Base-by-base conservation (phyloP, 2,113 vertebrate species). In the Lethenteron camtschaticum region DNA sequence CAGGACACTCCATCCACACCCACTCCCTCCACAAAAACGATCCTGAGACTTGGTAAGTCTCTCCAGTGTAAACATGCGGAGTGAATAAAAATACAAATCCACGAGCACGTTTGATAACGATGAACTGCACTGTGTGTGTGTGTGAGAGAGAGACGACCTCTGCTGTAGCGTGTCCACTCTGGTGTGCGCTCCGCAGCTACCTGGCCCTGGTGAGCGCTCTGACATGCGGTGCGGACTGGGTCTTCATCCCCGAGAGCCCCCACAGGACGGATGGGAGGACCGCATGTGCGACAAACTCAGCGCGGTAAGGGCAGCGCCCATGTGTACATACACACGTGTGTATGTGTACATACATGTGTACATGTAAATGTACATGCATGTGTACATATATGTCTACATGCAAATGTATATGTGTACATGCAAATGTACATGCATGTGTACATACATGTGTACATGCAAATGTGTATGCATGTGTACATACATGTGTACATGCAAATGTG, bases 171-270 rank as follows among this genome's bases (percentile, higher is more conserved):
- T 41, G 41, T 41, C 41, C 41, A 41, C 41, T 41, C 41, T 41
- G 41, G 41, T 58, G 56, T 68, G 13, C n/a, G 59, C 3, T 70
- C 24, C 69, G n/a, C 71, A 87, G 86, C 70, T 88, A 88, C 76
- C 77, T 88, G 75, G 86, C 86, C 0, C 77, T 96, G 79, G 92
- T 96, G 74, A 88, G 89, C 0, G 90, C 89, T 0, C 72, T 96
- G 81, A 90, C 89, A 2, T 94, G 88, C 0, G 91, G 91, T 0
- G 91, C 91, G 0, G 91, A 96, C 77, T 96, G 91, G 91, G 84
- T 96, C 58, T 88, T 96, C 73, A 96, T 96, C 70, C 91, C 91
- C 0, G 91, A 96, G 73, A 79, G 83, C 9, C 91, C 91, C 89
- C 88, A 0, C 80, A 83, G 70, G 86, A 92, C 0, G 85, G 84